Conservation (phyloP, 1,140 invertebrate genomes). For the Trichonephila clavata region DNA sequence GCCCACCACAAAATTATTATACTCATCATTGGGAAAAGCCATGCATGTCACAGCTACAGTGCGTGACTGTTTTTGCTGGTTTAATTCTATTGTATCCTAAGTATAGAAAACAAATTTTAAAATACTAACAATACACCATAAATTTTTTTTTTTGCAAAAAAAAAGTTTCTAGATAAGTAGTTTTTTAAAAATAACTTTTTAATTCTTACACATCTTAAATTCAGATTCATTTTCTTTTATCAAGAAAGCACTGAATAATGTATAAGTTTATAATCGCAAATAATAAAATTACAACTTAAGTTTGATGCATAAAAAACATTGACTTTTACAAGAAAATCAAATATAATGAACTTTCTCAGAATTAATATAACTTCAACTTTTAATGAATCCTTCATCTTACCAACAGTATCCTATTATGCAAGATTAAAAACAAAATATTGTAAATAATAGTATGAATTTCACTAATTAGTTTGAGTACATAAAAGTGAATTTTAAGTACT, state of each 20-base stretch:
- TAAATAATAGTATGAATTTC: no score
- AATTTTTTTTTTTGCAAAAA: no score
- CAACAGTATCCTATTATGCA: no score
- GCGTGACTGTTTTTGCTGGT: conserved; percentile 92
- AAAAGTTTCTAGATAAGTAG: no score
- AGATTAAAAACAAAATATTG: neutral
- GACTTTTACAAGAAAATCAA: no score
- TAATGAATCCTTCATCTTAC: no score
- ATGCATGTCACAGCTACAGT: conserved; percentile 95
- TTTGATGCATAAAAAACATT: neutral
- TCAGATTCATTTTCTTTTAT: no score
- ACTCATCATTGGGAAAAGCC: conserved; percentile 95
- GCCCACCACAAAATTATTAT: conserved; percentile 98
- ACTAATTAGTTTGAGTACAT: no score
- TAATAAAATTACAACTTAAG: neutral
- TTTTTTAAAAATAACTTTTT: no score
- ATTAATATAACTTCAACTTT: no score
- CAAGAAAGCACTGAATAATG: neutral
- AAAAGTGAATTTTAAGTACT: neutral
- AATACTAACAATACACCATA: neutral
- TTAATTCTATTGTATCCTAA: conserved; percentile 90
- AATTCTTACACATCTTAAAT: no score
- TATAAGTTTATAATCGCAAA: neutral
- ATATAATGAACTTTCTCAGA: no score
- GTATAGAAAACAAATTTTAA: neutral